Evolutionary conservation across 2,888 invertebrate genomes (phyloP).

Genomic region (Monochamus alternatus): DNA sequence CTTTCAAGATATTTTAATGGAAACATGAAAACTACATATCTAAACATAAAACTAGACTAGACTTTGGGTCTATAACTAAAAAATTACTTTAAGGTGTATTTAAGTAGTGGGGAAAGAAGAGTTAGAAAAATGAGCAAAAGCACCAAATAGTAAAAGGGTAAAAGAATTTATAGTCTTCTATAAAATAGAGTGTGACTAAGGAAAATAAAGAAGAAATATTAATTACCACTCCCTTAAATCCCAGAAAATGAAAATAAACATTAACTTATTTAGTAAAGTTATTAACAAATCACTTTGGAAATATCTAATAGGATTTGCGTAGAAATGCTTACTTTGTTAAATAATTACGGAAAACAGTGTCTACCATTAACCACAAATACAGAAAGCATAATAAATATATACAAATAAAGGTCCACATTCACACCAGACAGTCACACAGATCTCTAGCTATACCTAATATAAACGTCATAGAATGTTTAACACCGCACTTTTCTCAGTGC

Average conservation of each 20-base stretch:
- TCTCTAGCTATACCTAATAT: slow-evolving; percentile 42
- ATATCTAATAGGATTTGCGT: slow-evolving; percentile 39
- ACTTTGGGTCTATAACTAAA: slow-evolving; percentile 1
- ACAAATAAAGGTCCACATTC: slow-evolving; percentile 52
- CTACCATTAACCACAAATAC: slow-evolving; percentile 30
- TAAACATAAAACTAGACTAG: slow-evolving; percentile 31
- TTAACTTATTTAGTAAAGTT: slow-evolving; percentile 42
- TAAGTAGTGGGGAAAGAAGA: slow-evolving; percentile 12
- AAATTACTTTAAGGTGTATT: slow-evolving; percentile 16
- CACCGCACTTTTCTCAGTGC: not conserved
- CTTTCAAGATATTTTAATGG: not conserved
- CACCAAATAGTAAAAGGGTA: slow-evolving; percentile 25
- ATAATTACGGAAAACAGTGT: slow-evolving; percentile 10
- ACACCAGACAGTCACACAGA: slow-evolving; percentile 55
- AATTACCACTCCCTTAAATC: slow-evolving; percentile 14
- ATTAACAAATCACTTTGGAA: slow-evolving; percentile 39
- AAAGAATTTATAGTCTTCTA: not conserved
- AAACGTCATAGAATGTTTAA: not conserved
- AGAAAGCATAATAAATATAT: slow-evolving; percentile 52
- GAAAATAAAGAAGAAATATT: slow-evolving; percentile 4
- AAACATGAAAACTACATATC: slow-evolving; percentile 25
- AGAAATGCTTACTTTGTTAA: slow-evolving; percentile 32
- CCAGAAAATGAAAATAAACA: slow-evolving; percentile 15
- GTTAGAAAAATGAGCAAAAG: slow-evolving; percentile 33
- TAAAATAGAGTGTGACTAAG: not conserved